Evolutionary conservation across 2,113 vertebrate species (phyloP).

Genomic region (Gorsachius goisagi): DNA sequence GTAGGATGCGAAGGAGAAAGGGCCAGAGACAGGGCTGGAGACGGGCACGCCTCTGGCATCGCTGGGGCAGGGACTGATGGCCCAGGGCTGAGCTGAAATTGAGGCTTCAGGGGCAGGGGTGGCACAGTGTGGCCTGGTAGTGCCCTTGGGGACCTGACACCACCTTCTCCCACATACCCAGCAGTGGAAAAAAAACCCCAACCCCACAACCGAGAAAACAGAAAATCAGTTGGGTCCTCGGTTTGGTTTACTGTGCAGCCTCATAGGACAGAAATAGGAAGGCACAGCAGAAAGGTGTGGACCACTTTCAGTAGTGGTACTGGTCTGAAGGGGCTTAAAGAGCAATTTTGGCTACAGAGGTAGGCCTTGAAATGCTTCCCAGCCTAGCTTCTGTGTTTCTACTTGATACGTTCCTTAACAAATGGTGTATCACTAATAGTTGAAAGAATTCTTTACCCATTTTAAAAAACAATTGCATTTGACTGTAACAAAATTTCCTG

Average conservation of each 20-base stretch:
- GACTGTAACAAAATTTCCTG: not conserved
- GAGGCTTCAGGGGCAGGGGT: not conserved
- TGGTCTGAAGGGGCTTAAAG: not conserved
- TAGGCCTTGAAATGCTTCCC: not conserved
- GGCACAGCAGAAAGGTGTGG: not conserved
- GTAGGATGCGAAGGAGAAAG: not conserved
- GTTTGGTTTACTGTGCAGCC: not conserved
- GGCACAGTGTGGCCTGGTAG: not conserved
- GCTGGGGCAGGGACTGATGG: rapidly evolving
- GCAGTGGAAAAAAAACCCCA: not conserved
- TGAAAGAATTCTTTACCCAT: not conserved
- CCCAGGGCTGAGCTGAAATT: not conserved
- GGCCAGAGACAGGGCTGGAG: not conserved
- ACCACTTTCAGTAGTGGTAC: not conserved
- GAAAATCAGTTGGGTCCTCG: not conserved
- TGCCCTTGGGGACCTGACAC: too few species aligned
- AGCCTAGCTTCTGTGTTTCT: not conserved
- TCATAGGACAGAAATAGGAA: not conserved
- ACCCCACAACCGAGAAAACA: not conserved
- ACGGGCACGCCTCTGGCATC: too few species aligned
- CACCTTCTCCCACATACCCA: not conserved
- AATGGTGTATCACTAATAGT: not conserved
- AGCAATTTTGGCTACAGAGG: not conserved
- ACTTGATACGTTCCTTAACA: not conserved
- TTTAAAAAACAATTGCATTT: not conserved